A percentile compares a stretch with the other conserved stretches of the same genome.
Evolutionary conservation across 1,140 invertebrate species (phyloP).

Genomic region (Pogonomyrmex barbatus): DNA sequence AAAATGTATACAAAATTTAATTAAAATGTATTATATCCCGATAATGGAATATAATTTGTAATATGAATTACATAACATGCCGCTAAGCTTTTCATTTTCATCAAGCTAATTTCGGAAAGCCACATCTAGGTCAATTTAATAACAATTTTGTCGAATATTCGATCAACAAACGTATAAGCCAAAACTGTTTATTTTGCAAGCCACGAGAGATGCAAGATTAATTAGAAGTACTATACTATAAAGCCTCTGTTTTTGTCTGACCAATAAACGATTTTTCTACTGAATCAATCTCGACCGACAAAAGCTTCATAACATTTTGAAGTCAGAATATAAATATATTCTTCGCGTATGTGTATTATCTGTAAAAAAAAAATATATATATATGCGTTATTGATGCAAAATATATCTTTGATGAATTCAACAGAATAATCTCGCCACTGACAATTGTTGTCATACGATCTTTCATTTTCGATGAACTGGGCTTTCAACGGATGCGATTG

Average conservation of each 20-base stretch:
- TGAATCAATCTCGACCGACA: background rate
- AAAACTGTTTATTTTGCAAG: background rate
- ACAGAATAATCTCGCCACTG: background rate
- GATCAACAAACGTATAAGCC: background rate
- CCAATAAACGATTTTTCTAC: constrained; percentile 17
- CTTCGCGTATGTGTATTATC: background rate
- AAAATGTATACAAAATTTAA: constrained; percentile 18
- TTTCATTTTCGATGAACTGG: background rate
- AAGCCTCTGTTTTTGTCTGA: background rate
- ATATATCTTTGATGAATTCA: background rate
- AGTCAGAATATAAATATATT: background rate
- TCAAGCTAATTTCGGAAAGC: constrained; percentile 28
- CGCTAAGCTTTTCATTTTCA: background rate
- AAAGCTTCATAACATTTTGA: background rate
- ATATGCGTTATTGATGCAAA: background rate
- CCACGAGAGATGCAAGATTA: background rate
- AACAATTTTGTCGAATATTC: constrained; percentile 27
- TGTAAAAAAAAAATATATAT: background rate
- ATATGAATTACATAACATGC: background rate
- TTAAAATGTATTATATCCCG: constrained; percentile 35
- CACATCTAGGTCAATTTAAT: constrained; percentile 15
- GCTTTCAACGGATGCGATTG: constrained; percentile 19
- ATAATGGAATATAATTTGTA: background rate
- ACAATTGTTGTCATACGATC: background rate
- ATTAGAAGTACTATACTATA: background rate